Percentiles rank a stretch among this genome's conserved stretches.
These are phyloP conservation scores for Onchidella celtica DNA, from an alignment of 2,888 invertebrate species.

Conservation along the genomic window DNA sequence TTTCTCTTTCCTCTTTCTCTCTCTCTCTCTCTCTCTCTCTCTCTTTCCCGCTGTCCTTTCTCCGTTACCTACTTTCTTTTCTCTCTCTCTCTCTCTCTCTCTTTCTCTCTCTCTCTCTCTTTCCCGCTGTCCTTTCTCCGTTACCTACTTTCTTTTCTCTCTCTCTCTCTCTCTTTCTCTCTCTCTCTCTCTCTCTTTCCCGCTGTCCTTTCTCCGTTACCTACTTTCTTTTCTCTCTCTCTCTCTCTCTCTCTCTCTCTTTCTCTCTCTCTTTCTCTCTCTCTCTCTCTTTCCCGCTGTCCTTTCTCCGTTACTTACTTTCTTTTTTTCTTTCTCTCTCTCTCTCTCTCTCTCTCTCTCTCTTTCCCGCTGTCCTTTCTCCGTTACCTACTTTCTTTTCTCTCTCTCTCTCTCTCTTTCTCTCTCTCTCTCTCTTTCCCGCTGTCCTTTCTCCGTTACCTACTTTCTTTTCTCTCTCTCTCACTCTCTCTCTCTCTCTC, in stretches of 20 bases:
- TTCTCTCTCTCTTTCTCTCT: background rate
- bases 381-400: too few relatives aligned
- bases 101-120: constrained; percentile 22
- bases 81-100: too few relatives aligned
- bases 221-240: background rate
- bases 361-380: background rate
- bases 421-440: constrained; percentile 14
- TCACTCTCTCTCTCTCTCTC: background rate
- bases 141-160: too few relatives aligned
- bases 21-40: too few relatives aligned
- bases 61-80: too few relatives aligned
- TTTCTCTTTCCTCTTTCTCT: too few relatives aligned
- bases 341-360: background rate
- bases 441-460: too few relatives aligned
- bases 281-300: background rate
- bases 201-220: too few relatives aligned
- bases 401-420: background rate
- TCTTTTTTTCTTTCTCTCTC: background rate
- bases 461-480: constrained; percentile 4
- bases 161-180: constrained; percentile 32
- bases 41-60: too few relatives aligned
- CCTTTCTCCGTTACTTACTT: background rate
- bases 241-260: background rate
- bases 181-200: background rate
- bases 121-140: too few relatives aligned